Evolutionary conservation across 1,140 invertebrate genomes (phyloP).

Genomic region (Procambarus clarkii): DNA sequence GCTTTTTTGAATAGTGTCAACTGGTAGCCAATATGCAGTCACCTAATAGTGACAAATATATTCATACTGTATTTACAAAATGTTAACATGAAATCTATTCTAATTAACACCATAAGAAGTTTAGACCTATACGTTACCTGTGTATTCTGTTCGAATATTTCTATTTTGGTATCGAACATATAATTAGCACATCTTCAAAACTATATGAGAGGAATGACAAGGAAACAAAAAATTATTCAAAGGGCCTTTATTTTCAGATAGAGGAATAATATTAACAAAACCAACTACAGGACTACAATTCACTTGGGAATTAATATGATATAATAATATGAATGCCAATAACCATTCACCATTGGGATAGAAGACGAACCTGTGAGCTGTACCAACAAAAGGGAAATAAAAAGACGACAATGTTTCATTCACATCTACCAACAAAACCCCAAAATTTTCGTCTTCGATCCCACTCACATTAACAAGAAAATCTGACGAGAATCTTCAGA

Average conservation of each 20-base stretch:
- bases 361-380: constrained; percentile 48
- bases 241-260: constrained; percentile 69
- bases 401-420: constrained; percentile 12
- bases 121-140: too few relatives aligned
- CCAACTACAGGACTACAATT: constrained; percentile 65
- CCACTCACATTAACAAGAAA: constrained; percentile 69
- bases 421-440: constrained; percentile 37
- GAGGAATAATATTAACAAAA: constrained; percentile 70
- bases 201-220: neutral
- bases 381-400: constrained; percentile 15
- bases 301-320: constrained; percentile 70
- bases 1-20: too few relatives aligned
- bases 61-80: too few relatives aligned
- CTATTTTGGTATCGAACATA: too few relatives aligned
- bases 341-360: constrained; percentile 54
- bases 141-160: too few relatives aligned
- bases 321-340: constrained; percentile 69
- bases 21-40: too few relatives aligned
- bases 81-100: too few relatives aligned
- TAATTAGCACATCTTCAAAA: too few relatives aligned
- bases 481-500: constrained; percentile 70
- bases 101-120: too few relatives aligned
- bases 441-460: constrained; percentile 60
- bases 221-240: constrained; percentile 48
- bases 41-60: too few relatives aligned